These are phyloP conservation scores for Heterohyrax brucei DNA, from an alignment of 2,797 vertebrate species.

Conservation along the genomic window DNA sequence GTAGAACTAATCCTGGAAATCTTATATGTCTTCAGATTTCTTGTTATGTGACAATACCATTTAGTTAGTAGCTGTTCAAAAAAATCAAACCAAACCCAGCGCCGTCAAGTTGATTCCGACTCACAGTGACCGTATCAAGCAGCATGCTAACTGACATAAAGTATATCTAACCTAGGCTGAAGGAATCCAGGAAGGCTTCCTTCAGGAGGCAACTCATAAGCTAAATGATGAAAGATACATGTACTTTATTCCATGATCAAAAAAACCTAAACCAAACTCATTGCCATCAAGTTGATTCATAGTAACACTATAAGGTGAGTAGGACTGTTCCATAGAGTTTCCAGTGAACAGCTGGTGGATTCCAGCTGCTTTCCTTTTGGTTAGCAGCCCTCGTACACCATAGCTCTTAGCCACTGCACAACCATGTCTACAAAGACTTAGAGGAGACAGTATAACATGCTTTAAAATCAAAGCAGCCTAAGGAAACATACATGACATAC, in stretches of 20 bases:
- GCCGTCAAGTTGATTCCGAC: too few species aligned
- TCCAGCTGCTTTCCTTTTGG: too few species aligned
- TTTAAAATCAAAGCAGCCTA: conserved; percentile 13
- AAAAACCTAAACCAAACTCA: not conserved
- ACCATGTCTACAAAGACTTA: not conserved
- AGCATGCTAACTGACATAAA: not conserved
- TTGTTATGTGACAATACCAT: not conserved
- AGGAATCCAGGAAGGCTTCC: not conserved
- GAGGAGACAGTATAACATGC: not conserved
- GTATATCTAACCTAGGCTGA: not conserved
- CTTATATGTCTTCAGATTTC: not conserved
- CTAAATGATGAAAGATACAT: not conserved
- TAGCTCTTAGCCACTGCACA: too few species aligned
- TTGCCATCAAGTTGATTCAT: too few species aligned
- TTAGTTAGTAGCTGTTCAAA: not conserved
- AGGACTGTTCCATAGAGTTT: too few species aligned
- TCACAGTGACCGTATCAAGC: too few species aligned
- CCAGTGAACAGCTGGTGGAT: too few species aligned
- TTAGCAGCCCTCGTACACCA: too few species aligned
- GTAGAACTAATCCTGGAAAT: not conserved
- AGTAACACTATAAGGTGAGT: too few species aligned
- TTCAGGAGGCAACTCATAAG: not conserved
- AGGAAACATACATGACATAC: not conserved
- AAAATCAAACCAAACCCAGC: too few species aligned
- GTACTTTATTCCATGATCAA: not conserved